Evolutionary conservation across 2,797 vertebrate genomes (phyloP), one percentile per base, ranked within the genome.

Genomic region (Aeoliscus strigatus): DNA sequence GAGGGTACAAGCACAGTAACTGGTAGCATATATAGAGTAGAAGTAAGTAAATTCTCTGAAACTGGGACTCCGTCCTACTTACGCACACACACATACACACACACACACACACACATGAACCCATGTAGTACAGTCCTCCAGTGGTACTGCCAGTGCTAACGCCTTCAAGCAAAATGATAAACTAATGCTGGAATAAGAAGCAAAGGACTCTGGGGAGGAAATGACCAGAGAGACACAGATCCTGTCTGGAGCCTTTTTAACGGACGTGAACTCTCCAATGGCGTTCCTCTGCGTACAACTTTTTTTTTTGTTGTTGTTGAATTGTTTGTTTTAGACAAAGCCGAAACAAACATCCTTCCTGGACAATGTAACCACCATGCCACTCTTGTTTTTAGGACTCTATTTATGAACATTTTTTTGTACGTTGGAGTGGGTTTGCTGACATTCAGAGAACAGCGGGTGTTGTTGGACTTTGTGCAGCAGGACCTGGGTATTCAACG

Each of bases 341-440:
- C 56, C 61, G 58, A 57, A 76, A 56, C 25, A n/a, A 3, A 53
- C 60, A 44, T 37, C 35, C 46, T 69, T 48, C 33, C 30, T 16
- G 48, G 68, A 74, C 32, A 26, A 39, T 35, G 41, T 63, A 66
- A 70, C 58, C 53, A 35, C 40, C 32, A 80, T 70, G 75, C 79
- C 81, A 80, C 70, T 81, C 81, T 57, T 58, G 60, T 71, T 71
- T 73, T 62, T 66, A 75, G 38, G 82, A 84, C 74, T 80, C 73
- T 89, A 88, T 89, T 90, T 88, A 89, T 89, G 73, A 78, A 85
- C 66, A 26, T n/a, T n/a, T 77, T 73, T 75, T 80, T 79, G 47
- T 71, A 79, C 70, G 71, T 60, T 46, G 24, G 75, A 83, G 74
- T 80, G 76, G 73, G 62, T 77, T 81, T 80, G 65, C 60, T 67